Evolutionary conservation across 2,113 vertebrate species (phyloP).

Genomic region (Prunella fulvescens): DNA sequence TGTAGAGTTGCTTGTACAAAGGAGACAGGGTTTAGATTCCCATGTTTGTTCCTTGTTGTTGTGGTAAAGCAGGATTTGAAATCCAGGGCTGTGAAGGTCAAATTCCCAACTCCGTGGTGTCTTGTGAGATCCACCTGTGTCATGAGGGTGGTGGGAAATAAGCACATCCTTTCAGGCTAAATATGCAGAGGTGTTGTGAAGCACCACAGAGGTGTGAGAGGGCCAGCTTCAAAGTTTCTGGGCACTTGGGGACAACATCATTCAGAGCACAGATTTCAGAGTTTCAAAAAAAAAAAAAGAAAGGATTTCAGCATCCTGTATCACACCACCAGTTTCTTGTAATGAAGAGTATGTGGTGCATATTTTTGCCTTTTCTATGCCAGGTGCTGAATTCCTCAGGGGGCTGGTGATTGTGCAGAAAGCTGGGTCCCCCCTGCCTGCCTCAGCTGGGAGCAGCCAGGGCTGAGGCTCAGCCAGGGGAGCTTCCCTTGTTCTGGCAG

Average conservation of each 20-base stretch:
- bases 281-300: neutral
- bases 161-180: neutral
- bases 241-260: neutral
- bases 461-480: neutral
- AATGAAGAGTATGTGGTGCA: neutral
- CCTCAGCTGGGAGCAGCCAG: neutral
- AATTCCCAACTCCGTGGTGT: neutral
- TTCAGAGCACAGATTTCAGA: neutral
- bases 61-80: neutral
- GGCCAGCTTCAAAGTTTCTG: neutral
- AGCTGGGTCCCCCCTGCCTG: neutral
- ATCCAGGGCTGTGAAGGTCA: neutral
- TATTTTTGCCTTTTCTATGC: conserved; percentile 58
- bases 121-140: neutral
- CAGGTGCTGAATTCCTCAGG: conserved; percentile 68
- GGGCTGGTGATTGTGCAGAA: neutral
- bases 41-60: fast-evolving
- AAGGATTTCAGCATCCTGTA: neutral
- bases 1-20: neutral
- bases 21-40: neutral
- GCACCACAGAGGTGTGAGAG: neutral
- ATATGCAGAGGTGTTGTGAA: neutral
- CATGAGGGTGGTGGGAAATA: neutral
- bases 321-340: neutral
- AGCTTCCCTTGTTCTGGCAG: neutral